phyloP scores from a whole-genome alignment of 2,888 invertebrate species.

The Lagria hirta region DNA sequence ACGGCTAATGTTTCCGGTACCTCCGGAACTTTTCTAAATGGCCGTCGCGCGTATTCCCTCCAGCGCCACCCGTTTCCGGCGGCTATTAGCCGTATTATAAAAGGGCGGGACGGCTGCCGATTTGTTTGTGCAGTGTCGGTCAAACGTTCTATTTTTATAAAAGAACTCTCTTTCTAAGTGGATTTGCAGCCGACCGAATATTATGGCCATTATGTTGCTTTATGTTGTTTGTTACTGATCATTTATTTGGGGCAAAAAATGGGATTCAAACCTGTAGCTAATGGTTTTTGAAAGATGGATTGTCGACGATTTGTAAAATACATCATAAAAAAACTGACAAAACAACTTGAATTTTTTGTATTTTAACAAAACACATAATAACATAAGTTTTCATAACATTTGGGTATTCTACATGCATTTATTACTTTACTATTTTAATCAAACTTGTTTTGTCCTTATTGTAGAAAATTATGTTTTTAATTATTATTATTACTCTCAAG shows the following conservation, averaged over 20 bases:
- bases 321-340: too few relatives aligned
- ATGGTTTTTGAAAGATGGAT: too few relatives aligned
- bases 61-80: slow-evolving; percentile 51
- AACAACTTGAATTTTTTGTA: too few relatives aligned
- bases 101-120: slow-evolving; percentile 50
- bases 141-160: slow-evolving; percentile 27
- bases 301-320: too few relatives aligned
- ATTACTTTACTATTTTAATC: too few relatives aligned
- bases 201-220: slow-evolving; percentile 41
- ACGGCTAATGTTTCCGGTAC: slow-evolving; percentile 54
- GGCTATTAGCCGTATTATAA: slow-evolving; percentile 53
- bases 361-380: too few relatives aligned
- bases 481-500: too few relatives aligned
- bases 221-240: slow-evolving; percentile 27
- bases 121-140: slow-evolving; percentile 47
- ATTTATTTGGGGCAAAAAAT: slow-evolving; percentile 11
- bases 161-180: slow-evolving; percentile 39
- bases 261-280: slow-evolving; percentile 2
- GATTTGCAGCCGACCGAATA: slow-evolving; percentile 46
- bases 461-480: too few relatives aligned
- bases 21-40: slow-evolving; percentile 54
- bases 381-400: too few relatives aligned
- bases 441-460: too few relatives aligned
- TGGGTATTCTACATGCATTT: too few relatives aligned
- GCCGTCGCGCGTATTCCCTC: slow-evolving; percentile 33